Base-by-base conservation (phyloP, 2,888 invertebrate genomes). In the Nymphalis polychloros region DNA sequence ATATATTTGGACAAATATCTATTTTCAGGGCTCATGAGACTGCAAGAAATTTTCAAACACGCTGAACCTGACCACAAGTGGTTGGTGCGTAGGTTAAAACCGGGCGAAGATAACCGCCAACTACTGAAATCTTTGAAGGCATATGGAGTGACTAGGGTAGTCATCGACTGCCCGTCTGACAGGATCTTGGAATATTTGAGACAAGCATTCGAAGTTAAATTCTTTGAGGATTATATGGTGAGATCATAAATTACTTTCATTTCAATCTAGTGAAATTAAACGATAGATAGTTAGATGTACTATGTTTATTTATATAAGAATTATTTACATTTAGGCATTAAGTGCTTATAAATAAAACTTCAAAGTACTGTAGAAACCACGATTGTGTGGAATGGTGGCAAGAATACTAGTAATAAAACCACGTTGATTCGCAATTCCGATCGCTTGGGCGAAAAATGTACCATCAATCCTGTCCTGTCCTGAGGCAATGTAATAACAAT, bases 201-300 rank as follows among this genome's bases (percentile, higher is more conserved):
- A 57, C 97, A 97, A 86, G 97, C 98, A 0, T 94, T 95, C 74
- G 96, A 97, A 84, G 95, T 98, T 17, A 96, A 97, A 76, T 95
- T 98, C 88, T 94, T 98, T 82, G 96, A 95, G 69, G 96, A 97
- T 79, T 96, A 97, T 83, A 96, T 97, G 93, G 94, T 94, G 79
- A 71, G 74, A 53, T 53, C 1, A 41, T 41, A 13, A 13, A 13
- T 41, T 13, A 41, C 41, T 41, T 2, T 13, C 10, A 41, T 41
- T 13, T 41, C 13, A 49, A 19, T n/a, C 19, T 6, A 31, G 27
- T 6, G 27, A 31, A 31, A 31, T 31, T 31, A 31, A 31, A 31
- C 6, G 6, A 31, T 31, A 6, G 5, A 31, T 6, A 31, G 6
- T 23, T 23, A 23, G 1, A 23, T 23, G 2, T 23, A 23, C 23